Evolutionary conservation across 2,888 invertebrate genomes (phyloP).

Genomic region (Synanthedon vespiformis): DNA sequence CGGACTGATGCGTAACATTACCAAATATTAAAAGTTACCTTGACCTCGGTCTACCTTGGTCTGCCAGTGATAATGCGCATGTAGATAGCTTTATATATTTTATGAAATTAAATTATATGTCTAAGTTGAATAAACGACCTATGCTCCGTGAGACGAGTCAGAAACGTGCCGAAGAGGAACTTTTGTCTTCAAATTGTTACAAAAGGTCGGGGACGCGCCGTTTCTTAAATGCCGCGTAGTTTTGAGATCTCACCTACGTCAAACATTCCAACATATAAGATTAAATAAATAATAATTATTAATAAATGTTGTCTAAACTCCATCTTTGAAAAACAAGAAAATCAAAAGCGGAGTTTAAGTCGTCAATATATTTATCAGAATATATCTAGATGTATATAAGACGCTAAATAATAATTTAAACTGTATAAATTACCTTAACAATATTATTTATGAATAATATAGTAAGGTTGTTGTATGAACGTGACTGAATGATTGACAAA

Average conservation of each 20-base stretch:
- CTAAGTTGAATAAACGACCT: slow-evolving; percentile 19
- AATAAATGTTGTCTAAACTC: neutral
- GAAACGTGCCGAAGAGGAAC: slow-evolving; percentile 44
- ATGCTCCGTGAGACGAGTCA: slow-evolving; percentile 26
- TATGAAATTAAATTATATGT: slow-evolving; percentile 13
- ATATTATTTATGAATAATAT: slow-evolving; percentile 36
- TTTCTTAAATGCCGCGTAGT: slow-evolving; percentile 38
- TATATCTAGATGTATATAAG: neutral
- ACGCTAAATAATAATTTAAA: slow-evolving; percentile 10
- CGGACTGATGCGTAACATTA: slow-evolving; percentile 55
- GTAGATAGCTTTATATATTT: slow-evolving; percentile 57
- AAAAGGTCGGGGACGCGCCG: slow-evolving; percentile 52
- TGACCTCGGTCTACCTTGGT: slow-evolving; percentile 35
- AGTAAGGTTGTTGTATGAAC: slow-evolving; percentile 39
- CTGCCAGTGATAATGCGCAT: slow-evolving; percentile 57
- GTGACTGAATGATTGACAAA: slow-evolving; percentile 42
- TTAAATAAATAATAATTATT: neutral
- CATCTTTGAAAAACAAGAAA: neutral
- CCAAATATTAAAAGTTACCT: slow-evolving; percentile 68
- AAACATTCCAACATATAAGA: slow-evolving; percentile 41
- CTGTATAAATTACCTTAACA: slow-evolving; percentile 8
- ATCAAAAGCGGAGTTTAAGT: neutral
- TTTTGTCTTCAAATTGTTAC: slow-evolving; percentile 19
- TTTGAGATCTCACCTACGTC: slow-evolving; percentile 27
- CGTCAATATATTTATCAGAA: neutral